Evolutionary conservation across 2,797 vertebrate genomes (phyloP).

Genomic region (Cygnus olor): DNA sequence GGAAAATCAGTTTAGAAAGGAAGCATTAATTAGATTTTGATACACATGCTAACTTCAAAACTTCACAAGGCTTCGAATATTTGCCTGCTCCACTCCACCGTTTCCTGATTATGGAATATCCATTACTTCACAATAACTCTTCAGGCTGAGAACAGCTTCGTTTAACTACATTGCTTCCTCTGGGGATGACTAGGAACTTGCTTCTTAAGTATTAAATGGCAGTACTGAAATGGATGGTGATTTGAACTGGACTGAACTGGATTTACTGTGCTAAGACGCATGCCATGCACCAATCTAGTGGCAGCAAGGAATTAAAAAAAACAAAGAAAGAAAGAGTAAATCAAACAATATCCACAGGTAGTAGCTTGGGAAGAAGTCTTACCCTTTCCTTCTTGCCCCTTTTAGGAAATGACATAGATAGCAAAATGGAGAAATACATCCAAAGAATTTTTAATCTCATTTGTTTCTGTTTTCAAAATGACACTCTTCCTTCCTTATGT

Average conservation of each 20-base stretch:
- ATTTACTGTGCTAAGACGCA: background rate
- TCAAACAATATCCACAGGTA: background rate
- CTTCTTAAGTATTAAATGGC: background rate
- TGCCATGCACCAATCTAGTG: background rate
- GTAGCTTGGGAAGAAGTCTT: background rate
- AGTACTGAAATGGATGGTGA: background rate
- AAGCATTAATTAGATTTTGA: constrained; percentile 42
- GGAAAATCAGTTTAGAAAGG: constrained; percentile 51
- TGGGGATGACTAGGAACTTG: background rate
- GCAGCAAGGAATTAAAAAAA: background rate
- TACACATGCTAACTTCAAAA: constrained; percentile 11
- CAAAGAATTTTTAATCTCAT: background rate
- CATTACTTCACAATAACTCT: constrained; percentile 25
- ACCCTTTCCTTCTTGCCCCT: background rate
- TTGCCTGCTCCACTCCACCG: background rate
- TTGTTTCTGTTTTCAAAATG: background rate
- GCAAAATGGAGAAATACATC: background rate
- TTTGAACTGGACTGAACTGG: background rate
- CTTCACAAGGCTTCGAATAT: background rate
- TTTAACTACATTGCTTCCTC: constrained; percentile 39
- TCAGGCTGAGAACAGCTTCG: background rate
- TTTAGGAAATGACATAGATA: background rate
- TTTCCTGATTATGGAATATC: constrained; percentile 46
- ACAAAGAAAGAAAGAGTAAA: background rate
- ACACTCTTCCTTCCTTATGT: background rate